Conservation (phyloP, 2,113 vertebrate species). For the Corvus hawaiiensis region DNA sequence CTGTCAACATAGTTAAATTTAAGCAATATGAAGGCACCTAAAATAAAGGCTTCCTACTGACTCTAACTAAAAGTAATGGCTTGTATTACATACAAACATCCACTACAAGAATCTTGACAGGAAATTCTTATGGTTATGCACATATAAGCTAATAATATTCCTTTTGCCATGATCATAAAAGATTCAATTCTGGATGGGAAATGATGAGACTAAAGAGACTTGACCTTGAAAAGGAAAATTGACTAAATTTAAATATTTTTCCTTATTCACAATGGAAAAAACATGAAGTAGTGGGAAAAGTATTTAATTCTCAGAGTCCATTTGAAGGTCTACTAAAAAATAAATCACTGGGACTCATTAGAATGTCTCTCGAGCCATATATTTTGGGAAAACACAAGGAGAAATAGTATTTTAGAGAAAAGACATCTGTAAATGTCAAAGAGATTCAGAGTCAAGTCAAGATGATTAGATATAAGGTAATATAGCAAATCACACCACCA, state of each 20-base stretch:
- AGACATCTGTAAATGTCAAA: neutral
- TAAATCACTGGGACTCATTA: neutral
- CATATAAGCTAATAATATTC: neutral
- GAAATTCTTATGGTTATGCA: neutral
- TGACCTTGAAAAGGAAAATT: slow-evolving; percentile 44
- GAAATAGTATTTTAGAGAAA: neutral
- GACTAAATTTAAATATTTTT: slow-evolving; percentile 57
- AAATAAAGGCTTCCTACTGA: neutral
- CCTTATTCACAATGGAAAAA: slow-evolving; percentile 46
- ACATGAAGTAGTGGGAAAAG: neutral
- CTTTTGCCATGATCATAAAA: neutral
- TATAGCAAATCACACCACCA: neutral
- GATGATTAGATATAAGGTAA: neutral
- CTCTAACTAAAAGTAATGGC: neutral
- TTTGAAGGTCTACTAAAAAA: slow-evolving; percentile 31
- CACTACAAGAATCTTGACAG: neutral
- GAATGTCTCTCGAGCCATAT: neutral
- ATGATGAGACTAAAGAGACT: slow-evolving; percentile 9
- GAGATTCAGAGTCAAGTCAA: neutral
- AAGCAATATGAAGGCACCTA: neutral
- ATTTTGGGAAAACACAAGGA: neutral
- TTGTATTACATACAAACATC: neutral
- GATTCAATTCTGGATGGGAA: neutral
- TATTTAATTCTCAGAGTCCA: slow-evolving; percentile 25
- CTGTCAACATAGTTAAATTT: neutral